These are phyloP conservation scores for Isaurus tuberculatus DNA, from an alignment of 92 coral and sea anemone species.

Conservation along the genomic window DNA sequence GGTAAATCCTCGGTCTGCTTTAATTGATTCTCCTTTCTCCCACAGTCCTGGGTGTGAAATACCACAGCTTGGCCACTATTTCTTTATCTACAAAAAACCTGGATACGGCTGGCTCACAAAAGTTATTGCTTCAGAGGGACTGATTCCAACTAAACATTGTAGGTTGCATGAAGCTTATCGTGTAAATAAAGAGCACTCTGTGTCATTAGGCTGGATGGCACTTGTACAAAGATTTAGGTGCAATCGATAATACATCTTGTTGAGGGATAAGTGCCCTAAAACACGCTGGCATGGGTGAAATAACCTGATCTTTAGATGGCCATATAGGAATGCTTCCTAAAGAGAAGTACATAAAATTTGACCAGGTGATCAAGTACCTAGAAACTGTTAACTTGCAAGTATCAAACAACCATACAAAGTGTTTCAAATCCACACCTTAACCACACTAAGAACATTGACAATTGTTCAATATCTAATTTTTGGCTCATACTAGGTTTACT, in stretches of 20 bases:
- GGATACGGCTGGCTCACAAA: conserved; percentile 52
- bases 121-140: conserved; percentile 55
- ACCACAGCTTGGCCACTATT: conserved; percentile 59
- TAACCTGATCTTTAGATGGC: too few relatives aligned
- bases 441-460: too few relatives aligned
- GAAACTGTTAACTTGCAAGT: conserved; percentile 51
- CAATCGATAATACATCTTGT: conserved; percentile 60
- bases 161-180: conserved; percentile 58
- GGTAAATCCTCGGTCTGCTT: conserved; percentile 57
- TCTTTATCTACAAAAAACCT: conserved; percentile 62
- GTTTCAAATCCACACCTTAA: conserved; percentile 41
- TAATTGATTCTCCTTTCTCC: conserved; percentile 46
- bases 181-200: conserved; percentile 34
- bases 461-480: conserved; percentile 8
- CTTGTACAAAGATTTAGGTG: too few relatives aligned
- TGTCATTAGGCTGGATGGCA: too few relatives aligned
- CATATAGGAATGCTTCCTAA: conserved; percentile 60
- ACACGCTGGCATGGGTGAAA: too few relatives aligned
- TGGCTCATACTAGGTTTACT: conserved; percentile 40
- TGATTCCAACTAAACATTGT: conserved; percentile 58
- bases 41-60: conserved; percentile 45
- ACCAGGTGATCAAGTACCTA: conserved; percentile 62
- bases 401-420: conserved; percentile 57
- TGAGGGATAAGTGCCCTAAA: conserved; percentile 53
- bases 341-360: conserved; percentile 59